Base-by-base conservation (phyloP, 2,797 vertebrate species). In the Rhinichthys osculus region DNA sequence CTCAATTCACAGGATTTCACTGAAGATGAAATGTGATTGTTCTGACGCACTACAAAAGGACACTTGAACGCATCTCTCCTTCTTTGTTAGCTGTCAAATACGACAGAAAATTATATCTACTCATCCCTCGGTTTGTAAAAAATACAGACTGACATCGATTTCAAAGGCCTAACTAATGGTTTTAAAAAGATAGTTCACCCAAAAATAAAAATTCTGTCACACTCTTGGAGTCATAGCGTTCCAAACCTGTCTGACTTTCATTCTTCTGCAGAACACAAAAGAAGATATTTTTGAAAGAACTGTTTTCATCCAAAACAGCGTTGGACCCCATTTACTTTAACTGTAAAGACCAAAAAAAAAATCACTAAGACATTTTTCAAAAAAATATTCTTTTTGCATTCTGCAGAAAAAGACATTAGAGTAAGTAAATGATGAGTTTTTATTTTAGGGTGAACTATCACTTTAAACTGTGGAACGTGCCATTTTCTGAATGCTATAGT, bases 11-110 rank as follows among this genome's bases (percentile, higher is more conserved):
- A 73, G 3, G 38, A 47, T 72, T 76, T 84, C 66, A 11, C 5
- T 71, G 50, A 42, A 85, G 66, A 44, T 30, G 1, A 44, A 70
- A 84, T 70, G 83, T 7, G 83, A 78, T 38, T 62, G 52, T 62
- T 85, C 35, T 62, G 76, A 70, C 7, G 2, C 35, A 78, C 76
- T 70, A 76, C 71, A 76, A 47, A 50, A 66, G 72, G 1, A 64
- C 21, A 52, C 35, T 47, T 62, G 76, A 47, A 70, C 0, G 27
- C 23, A 11, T 70, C 6, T 35, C 50, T 78, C n/a, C 19, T 54
- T 42, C 74, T 78, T 59, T 40, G 62, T 67, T 44, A 42, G 33
- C 27, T 42, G n/a, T 40, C n/a, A 40, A 57, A 54, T 69, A 7
- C 16, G 23, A 57, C 3, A 10, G 23, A 71, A 82, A 70, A 27